Evolutionary conservation across 2,113 vertebrate species (phyloP).

Genomic region (Falcunculus frontatus): DNA sequence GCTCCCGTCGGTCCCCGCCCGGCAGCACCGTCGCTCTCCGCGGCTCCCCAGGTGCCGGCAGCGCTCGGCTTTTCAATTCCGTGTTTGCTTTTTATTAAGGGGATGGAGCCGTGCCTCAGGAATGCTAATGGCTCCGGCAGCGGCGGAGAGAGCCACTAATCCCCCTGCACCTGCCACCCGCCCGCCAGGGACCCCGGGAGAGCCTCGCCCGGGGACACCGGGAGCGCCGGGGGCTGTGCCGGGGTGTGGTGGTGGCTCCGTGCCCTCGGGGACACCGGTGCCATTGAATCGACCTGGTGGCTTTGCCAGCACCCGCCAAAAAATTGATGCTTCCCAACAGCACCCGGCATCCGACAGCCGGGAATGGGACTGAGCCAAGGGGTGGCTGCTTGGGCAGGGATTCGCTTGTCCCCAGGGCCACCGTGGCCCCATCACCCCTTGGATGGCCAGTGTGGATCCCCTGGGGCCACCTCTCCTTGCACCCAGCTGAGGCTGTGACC

Average conservation of each 20-base stretch:
- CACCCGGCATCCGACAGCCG: constrained; percentile 31
- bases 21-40: background rate
- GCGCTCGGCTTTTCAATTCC: constrained; percentile 26
- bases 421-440: fast-evolving
- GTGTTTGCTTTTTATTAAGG: constrained; percentile 66
- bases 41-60: constrained; percentile 14
- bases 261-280: fast-evolving
- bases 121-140: constrained; percentile 59
- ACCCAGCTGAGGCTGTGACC: background rate
- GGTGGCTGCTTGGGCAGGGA: background rate
- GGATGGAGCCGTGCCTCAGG: constrained; percentile 13
- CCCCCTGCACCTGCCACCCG: constrained; percentile 1
- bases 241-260: fast-evolving
- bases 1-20: background rate
- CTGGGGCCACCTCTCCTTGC: fast-evolving
- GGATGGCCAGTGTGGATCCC: background rate
- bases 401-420: background rate
- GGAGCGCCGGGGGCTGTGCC: fast-evolving
- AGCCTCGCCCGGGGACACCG: fast-evolving
- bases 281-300: background rate
- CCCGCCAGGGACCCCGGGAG: background rate
- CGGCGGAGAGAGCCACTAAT: background rate
- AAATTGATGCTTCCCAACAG: constrained; percentile 44
- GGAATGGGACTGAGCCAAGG: background rate
- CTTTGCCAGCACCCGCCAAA: constrained; percentile 49